Base-by-base conservation (phyloP, 2,113 vertebrate genomes). In the Loxodonta africana region DNA sequence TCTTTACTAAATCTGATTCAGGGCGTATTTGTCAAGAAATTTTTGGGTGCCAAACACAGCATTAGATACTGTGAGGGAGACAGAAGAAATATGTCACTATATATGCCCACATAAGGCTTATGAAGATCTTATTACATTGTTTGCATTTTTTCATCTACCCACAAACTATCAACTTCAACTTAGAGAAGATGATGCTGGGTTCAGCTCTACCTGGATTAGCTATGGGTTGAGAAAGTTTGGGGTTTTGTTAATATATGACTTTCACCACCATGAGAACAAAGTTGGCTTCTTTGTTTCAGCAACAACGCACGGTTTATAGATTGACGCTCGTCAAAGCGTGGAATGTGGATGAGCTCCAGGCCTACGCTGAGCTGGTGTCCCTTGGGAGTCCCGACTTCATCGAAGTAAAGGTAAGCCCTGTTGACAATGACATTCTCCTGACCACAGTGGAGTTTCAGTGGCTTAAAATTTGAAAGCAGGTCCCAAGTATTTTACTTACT, bases 251-350 rank as follows among this genome's bases (percentile, higher is more conserved):
- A 4, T 26, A 8, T 53, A 6, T 67, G 46, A 26, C 67, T 48
- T 53, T 14, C 3, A 46, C 60, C 23, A 14, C 18, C 4, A 71
- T 91, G 51, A 51, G 92, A 90, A 78, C n/a, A 28, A 41, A 77
- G 62, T 14, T 23, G 25, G 1, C 20, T 74, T 86, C 86, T 98
- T 62, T 88, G 0, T 98, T 98, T 18, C 98, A 99, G 99, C 99
- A 98, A 97, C 99, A 99, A 73, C 99, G 99, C 48, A 99, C 99
- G 0, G 99, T 99, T 28, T 99, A 99, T 96, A 98, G 99, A 57
- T 98, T 99, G 98, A 99, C 99, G 0, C 98, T 99, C 67, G 99
- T 99, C 83, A 99, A 99, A 96, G 99, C 99, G 0, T 99, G 99
- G 99, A 99, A 99, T 0, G 99, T 99, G 98, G 99, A 99, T 67